Percentiles rank a stretch among this genome's conserved stretches.
Evolutionary conservation across 1,140 invertebrate genomes (phyloP).

Genomic region (Drosophila athabasca): DNA sequence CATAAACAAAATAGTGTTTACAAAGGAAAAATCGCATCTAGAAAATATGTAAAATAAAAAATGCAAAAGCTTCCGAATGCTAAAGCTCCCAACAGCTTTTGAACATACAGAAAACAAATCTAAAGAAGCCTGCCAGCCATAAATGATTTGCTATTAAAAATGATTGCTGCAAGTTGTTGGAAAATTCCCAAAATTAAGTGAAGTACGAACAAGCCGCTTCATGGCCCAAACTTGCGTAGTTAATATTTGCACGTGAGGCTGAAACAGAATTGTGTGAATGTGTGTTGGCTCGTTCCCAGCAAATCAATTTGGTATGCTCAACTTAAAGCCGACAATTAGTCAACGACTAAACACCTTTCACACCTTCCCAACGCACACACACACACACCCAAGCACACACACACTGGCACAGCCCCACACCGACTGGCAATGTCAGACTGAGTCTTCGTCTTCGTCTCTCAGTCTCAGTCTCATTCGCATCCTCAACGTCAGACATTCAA

Average conservation of each 20-base stretch:
- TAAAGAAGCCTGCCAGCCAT: too few relatives aligned
- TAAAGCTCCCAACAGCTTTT: too few relatives aligned
- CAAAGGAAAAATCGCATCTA: too few relatives aligned
- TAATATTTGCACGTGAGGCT: background rate
- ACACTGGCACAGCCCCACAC: slow-evolving; percentile 31
- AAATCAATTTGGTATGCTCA: slow-evolving; percentile 66
- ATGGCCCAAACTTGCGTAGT: slow-evolving; percentile 21
- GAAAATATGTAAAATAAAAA: too few relatives aligned
- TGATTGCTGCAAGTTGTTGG: too few relatives aligned
- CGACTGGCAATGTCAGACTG: slow-evolving; percentile 16
- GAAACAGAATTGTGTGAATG: slow-evolving; percentile 1
- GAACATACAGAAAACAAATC: too few relatives aligned
- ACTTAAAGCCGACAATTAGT: slow-evolving; percentile 75
- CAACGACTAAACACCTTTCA: slow-evolving; percentile 77
- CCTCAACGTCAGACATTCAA: slow-evolving; percentile 71
- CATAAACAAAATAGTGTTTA: too few relatives aligned
- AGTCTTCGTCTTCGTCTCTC: slow-evolving; percentile 19
- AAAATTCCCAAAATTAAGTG: too few relatives aligned
- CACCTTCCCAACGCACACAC: slow-evolving; percentile 48
- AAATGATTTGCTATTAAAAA: too few relatives aligned
- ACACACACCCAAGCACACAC: background rate
- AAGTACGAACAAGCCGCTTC: background rate
- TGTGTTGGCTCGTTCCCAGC: slow-evolving; percentile 20
- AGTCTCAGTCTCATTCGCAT: slow-evolving; percentile 28
- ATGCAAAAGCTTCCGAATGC: too few relatives aligned